Conservation (phyloP, 2,888 invertebrate species). For the Dendrolimus pini region DNA sequence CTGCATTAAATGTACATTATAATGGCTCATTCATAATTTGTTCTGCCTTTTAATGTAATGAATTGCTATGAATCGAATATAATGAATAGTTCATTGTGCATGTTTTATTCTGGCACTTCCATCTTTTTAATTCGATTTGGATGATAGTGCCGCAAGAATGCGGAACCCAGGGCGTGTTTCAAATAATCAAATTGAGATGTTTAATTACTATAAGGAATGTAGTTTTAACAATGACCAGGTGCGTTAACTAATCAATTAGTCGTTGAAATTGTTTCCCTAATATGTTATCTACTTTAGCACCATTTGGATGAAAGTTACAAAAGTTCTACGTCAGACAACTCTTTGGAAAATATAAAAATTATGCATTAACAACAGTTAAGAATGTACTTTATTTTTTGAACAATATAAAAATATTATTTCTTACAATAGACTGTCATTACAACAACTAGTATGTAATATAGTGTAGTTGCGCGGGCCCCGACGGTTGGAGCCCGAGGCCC, state of each 20-base stretch:
- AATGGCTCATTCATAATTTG: too few species aligned
- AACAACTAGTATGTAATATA: slow-evolving; percentile 27
- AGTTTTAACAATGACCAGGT: slow-evolving; percentile 15
- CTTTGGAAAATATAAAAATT: slow-evolving; percentile 58
- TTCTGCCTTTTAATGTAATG: too few species aligned
- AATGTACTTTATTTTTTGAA: slow-evolving; percentile 69
- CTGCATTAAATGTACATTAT: too few species aligned
- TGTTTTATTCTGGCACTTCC: too few species aligned
- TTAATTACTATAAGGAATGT: slow-evolving; percentile 12
- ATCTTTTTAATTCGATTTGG: too few species aligned
- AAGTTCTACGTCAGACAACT: slow-evolving; percentile 31
- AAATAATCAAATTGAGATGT: background rate
- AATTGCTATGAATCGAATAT: too few species aligned
- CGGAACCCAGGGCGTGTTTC: too few species aligned
- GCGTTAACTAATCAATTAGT: slow-evolving; percentile 15
- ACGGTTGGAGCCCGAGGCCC: slow-evolving; percentile 5
- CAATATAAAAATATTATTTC: slow-evolving; percentile 72
- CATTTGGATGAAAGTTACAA: slow-evolving; percentile 54
- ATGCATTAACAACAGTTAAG: slow-evolving; percentile 54
- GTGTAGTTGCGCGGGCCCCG: background rate
- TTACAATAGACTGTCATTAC: slow-evolving; percentile 55
- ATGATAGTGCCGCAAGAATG: too few species aligned
- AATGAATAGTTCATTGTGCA: too few species aligned
- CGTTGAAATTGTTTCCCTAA: slow-evolving; percentile 10
- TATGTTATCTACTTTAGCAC: slow-evolving; percentile 55